A percentile compares a stretch with the other conserved stretches of the same genome.
These are phyloP conservation scores for Celastrina argiolus DNA, from an alignment of 2,888 invertebrate genomes.

Conservation along the genomic window DNA sequence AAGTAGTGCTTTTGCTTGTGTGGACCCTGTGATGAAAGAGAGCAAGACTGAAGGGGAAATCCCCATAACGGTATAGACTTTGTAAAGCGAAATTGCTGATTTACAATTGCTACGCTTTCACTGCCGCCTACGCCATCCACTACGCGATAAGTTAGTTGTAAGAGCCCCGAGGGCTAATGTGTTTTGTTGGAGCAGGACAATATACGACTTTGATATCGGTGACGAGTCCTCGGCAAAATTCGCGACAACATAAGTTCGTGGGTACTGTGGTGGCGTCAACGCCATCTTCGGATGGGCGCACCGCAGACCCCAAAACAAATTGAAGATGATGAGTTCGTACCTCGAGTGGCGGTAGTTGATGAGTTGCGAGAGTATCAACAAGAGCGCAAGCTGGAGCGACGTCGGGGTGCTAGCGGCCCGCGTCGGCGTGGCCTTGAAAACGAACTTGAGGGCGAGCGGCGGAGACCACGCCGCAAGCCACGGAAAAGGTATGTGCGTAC, in stretches of 20 bases:
- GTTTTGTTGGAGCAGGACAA: conserved; percentile 37
- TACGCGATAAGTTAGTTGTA: conserved; percentile 49
- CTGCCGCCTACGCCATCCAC: conserved; percentile 56
- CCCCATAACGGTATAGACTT: conserved; percentile 26
- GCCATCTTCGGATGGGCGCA: conserved; percentile 74
- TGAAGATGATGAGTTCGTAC: conserved; percentile 63
- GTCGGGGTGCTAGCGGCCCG: conserved; percentile 49
- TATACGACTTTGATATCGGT: conserved; percentile 37
- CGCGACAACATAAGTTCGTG: conserved; percentile 71
- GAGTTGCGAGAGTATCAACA: conserved; percentile 43
- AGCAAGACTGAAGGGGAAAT: conserved; percentile 44
- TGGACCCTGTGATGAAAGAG: conserved; percentile 38
- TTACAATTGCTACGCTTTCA: conserved; percentile 56
- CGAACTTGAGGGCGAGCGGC: conserved; percentile 62
- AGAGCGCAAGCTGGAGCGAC: conserved; percentile 60
- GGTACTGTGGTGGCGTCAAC: conserved; percentile 75
- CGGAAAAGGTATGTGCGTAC: conserved; percentile 50
- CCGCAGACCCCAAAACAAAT: conserved; percentile 70
- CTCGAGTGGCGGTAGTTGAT: conserved; percentile 57
- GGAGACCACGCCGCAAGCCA: conserved; percentile 56
- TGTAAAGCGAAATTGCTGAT: conserved; percentile 46
- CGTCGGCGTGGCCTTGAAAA: conserved; percentile 60
- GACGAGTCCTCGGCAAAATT: conserved; percentile 56
- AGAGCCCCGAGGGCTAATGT: conserved; percentile 36
- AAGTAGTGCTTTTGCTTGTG: conserved; percentile 54